Evolutionary conservation across 2,888 invertebrate species (phyloP).

Genomic region (Perizoma affinitatum): DNA sequence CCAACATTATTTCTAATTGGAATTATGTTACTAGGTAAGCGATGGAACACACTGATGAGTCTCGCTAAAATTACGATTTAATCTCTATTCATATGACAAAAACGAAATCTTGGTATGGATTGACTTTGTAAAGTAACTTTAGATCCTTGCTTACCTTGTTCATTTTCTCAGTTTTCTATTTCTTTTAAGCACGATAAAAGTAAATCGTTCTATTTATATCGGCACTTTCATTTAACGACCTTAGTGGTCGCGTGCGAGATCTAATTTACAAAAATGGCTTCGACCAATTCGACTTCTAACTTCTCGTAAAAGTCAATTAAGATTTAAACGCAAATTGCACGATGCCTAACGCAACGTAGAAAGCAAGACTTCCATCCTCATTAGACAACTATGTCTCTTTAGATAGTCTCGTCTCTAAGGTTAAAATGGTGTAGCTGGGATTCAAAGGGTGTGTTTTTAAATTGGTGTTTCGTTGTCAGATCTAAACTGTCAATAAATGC

Average conservation of each 20-base stretch:
- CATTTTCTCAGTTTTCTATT: slow-evolving; percentile 14
- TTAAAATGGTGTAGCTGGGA: slow-evolving; percentile 14
- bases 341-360: slow-evolving; percentile 46
- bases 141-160: slow-evolving; percentile 4
- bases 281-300: slow-evolving; percentile 70
- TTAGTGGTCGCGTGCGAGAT: slow-evolving; percentile 70
- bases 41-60: neutral
- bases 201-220: slow-evolving; percentile 32
- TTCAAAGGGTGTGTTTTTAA: slow-evolving; percentile 17
- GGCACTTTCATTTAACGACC: slow-evolving; percentile 42
- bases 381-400: slow-evolving; percentile 3
- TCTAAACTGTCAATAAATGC: slow-evolving; percentile 78
- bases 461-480: slow-evolving; percentile 42
- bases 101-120: too few species aligned
- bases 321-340: slow-evolving; percentile 68
- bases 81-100: too few species aligned
- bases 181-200: slow-evolving; percentile 13
- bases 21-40: neutral
- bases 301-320: slow-evolving; percentile 78
- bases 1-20: neutral
- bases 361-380: slow-evolving; percentile 19
- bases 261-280: slow-evolving; percentile 72
- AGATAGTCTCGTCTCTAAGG: slow-evolving; percentile 10
- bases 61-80: neutral
- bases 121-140: neutral